Conservation (phyloP, 2,113 vertebrate genomes). For the Elephas maximus region DNA sequence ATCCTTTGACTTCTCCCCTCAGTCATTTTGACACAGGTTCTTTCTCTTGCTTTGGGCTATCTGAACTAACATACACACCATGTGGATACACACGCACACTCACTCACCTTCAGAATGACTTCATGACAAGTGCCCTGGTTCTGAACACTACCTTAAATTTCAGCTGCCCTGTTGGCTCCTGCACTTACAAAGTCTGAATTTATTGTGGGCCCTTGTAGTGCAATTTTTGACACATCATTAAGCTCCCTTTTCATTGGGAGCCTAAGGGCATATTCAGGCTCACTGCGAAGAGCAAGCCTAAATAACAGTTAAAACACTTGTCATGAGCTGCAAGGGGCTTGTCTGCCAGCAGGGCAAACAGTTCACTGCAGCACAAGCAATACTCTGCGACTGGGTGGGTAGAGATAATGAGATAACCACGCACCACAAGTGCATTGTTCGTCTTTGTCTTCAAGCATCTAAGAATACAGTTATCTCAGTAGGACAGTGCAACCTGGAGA, state of each 20-base stretch:
- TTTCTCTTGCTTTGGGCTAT: constrained; percentile 39
- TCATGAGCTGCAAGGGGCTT: constrained; percentile 80
- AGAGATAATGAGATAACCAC: constrained; percentile 81
- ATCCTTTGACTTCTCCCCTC: constrained; percentile 18
- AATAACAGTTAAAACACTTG: constrained; percentile 76
- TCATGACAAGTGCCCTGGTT: constrained; percentile 61
- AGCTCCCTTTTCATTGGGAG: constrained; percentile 79
- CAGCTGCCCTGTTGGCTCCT: constrained; percentile 68
- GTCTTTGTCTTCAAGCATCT: constrained; percentile 72
- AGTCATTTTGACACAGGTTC: constrained; percentile 36
- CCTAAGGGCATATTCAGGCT: constrained; percentile 78
- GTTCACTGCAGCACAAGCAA: constrained; percentile 72
- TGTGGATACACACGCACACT: not conserved
- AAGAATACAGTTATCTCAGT: constrained; percentile 77
- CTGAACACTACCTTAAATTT: constrained; percentile 73
- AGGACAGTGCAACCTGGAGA: constrained; percentile 64
- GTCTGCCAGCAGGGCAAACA: constrained; percentile 81
- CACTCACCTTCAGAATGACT: constrained; percentile 42
- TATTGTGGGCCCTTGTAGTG: constrained; percentile 74
- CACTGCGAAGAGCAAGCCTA: constrained; percentile 65
- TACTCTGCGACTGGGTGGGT: constrained; percentile 62
- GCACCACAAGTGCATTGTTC: constrained; percentile 64
- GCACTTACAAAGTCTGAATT: constrained; percentile 78
- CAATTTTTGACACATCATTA: constrained; percentile 85
- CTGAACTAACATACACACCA: not conserved